These are phyloP conservation scores for Saccostrea cuccullata DNA, from an alignment of 1,140 invertebrate genomes.

Conservation along the genomic window DNA sequence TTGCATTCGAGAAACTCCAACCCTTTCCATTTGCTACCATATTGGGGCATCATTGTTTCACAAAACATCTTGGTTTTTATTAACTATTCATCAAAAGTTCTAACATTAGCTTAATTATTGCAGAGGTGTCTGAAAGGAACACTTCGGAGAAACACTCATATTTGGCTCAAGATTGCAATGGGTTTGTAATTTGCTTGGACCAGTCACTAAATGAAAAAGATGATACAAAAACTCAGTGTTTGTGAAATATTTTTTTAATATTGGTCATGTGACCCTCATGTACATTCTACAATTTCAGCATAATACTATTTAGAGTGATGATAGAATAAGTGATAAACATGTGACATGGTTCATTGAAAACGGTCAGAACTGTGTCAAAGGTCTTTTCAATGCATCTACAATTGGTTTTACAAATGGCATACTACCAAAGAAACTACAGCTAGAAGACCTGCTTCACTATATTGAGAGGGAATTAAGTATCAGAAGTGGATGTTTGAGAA, in stretches of 20 bases:
- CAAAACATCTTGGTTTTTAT: no score
- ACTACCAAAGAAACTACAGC: not conserved
- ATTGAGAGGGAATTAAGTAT: not conserved
- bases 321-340: slow-evolving; percentile 12
- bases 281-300: slow-evolving; percentile 34
- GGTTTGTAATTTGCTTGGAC: no score
- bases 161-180: no score
- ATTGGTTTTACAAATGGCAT: not conserved
- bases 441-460: not conserved
- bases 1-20: no score
- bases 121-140: no score
- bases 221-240: not conserved
- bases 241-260: slow-evolving; percentile 34
- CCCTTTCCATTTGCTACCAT: no score
- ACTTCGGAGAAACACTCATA: no score
- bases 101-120: no score
- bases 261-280: slow-evolving; percentile 12
- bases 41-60: no score
- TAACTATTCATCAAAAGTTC: no score
- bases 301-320: slow-evolving; percentile 15
- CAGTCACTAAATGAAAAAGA: not conserved
- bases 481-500: no score
- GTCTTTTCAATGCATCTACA: slow-evolving; percentile 27
- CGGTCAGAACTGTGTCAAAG: not conserved
- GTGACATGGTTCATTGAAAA: slow-evolving; percentile 8